Base-by-base conservation (phyloP, 2,797 vertebrate species). In the Characodon lateralis region DNA sequence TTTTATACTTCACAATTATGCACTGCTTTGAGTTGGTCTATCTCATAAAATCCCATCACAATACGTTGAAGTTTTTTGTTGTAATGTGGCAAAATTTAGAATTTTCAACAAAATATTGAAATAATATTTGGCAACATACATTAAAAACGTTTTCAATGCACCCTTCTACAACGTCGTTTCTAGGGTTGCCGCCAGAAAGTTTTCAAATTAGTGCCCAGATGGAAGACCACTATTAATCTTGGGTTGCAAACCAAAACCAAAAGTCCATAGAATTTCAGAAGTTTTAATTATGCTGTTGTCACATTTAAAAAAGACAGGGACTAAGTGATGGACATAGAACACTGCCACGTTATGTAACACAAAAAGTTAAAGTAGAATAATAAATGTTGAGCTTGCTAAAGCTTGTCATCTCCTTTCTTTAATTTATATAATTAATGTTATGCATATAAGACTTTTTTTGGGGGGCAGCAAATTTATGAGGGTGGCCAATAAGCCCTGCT, bases 91-190 rank as follows among this genome's bases (percentile, higher is more conserved):
- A 63, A 63, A 63, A 35, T 31, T 18, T 31, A 0, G 5, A 35
- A 35, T 35, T 35, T 35, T 35, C 5, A 28, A 28, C 58, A 16
- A 14, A 26, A 6, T 6, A 26, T 59, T 59, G n/a, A 58, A 58
- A 48, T 10, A 48, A 14, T 61, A 28, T 28, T 31, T 12, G 2
- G 26, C 26, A 61, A 61, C 58, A 14, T 31, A 31, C 48, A 48
- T 14, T 48, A 3, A 28, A 28, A 7, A 1, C 76, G 14, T 78
- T 86, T 58, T 48, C 61, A 65, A 72, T 41, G 35, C n/a, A 39
- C 12, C 50, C 28, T 55, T 41, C n/a, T 43, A 68, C 13, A 7
- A 10, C 20, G n/a, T 12, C 24, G 5, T 31, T 48, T 48, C 48
- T 10, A 48, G 12, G 28, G 14, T 61, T 61, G 13, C 14, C 28